phyloP scores from a whole-genome alignment of 2,797 vertebrate species.

The Pseudochirops corinnae region DNA sequence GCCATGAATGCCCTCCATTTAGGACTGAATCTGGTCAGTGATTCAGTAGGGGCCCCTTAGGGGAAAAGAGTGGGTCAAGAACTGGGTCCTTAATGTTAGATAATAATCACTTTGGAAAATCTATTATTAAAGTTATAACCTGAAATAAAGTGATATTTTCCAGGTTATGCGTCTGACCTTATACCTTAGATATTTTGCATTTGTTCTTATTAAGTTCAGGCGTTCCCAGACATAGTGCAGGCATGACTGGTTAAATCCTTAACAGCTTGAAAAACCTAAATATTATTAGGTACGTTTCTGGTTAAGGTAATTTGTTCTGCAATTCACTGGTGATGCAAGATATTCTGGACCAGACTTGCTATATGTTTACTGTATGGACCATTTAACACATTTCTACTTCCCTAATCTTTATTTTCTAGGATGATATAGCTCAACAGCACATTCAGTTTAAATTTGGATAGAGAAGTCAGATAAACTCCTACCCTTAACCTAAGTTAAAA shows the following conservation, averaged over 20 bases:
- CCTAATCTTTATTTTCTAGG: not conserved
- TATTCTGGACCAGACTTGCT: not conserved
- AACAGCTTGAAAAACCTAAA: slow-evolving; percentile 27
- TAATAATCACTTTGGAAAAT: not conserved
- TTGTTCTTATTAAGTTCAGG: not conserved
- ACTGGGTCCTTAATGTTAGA: not conserved
- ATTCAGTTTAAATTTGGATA: not conserved
- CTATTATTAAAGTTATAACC: not conserved
- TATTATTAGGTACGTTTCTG: not conserved
- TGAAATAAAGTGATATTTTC: not conserved
- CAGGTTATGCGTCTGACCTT: slow-evolving; percentile 12
- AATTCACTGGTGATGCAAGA: not conserved
- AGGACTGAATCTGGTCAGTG: not conserved
- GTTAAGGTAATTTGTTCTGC: not conserved
- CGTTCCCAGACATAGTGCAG: not conserved
- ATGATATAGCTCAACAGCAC: not conserved
- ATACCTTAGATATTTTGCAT: not conserved
- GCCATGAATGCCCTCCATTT: not conserved
- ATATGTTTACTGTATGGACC: not conserved
- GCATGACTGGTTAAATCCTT: not conserved
- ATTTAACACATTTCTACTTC: not conserved
- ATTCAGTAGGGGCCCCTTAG: not conserved
- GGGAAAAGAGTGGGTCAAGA: not conserved
- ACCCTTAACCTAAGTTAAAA: not conserved
- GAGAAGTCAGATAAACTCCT: not conserved